Evolutionary conservation across 2,113 vertebrate genomes (phyloP).

Genomic region (Rhynchopsitta pachyrhyncha): DNA sequence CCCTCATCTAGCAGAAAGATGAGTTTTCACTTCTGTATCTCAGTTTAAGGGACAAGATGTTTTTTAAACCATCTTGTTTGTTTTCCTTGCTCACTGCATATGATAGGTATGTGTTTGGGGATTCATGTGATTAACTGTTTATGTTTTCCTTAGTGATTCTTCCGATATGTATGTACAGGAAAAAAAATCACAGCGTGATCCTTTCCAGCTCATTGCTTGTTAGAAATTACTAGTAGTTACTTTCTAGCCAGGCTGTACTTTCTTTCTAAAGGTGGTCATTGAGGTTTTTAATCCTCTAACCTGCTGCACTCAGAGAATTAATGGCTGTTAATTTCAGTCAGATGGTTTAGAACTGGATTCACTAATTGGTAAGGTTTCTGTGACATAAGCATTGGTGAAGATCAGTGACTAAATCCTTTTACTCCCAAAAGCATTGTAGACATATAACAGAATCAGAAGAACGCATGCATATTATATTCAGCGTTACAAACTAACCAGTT

Average conservation of each 20-base stretch:
- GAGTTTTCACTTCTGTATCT: background rate
- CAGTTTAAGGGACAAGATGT: background rate
- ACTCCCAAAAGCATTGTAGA: background rate
- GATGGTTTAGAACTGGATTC: background rate
- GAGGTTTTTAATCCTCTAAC: background rate
- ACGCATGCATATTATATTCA: background rate
- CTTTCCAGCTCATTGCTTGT: background rate
- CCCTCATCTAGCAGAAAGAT: background rate
- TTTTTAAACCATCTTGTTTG: background rate
- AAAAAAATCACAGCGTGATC: background rate
- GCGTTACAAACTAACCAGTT: background rate
- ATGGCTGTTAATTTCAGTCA: background rate
- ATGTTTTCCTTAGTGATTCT: background rate
- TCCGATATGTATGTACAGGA: background rate
- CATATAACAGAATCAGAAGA: background rate
- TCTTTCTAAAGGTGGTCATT: background rate
- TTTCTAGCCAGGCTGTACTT: background rate
- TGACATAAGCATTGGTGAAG: background rate
- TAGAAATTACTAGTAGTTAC: background rate
- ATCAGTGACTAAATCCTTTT: background rate
- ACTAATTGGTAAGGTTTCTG: background rate
- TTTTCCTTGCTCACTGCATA: background rate
- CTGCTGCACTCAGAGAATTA: background rate
- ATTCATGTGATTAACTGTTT: background rate
- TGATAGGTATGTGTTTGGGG: background rate